Conservation (phyloP, 2,113 vertebrate genomes). For the Lophochroa leadbeateri region DNA sequence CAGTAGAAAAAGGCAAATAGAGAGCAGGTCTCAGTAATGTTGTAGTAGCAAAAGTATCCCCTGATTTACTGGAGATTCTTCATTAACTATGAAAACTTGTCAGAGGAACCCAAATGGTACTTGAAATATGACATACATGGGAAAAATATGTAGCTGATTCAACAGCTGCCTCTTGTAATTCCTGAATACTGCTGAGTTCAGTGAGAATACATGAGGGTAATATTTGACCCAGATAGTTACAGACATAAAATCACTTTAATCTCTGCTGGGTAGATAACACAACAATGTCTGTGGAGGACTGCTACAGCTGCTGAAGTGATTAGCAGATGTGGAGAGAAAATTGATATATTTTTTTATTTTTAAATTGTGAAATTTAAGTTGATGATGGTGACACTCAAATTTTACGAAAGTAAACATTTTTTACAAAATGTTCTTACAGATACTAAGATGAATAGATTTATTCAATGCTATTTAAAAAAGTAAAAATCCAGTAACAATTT, state of each 20-base stretch:
- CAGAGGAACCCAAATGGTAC: neutral
- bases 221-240: slow-evolving; percentile 1
- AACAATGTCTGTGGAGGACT: neutral
- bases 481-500: neutral
- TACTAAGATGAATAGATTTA: neutral
- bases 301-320: neutral
- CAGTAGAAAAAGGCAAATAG: neutral
- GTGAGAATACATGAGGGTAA: neutral
- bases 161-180: neutral
- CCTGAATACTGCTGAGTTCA: neutral
- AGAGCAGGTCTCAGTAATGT: neutral
- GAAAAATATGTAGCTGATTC: neutral
- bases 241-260: neutral
- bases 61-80: neutral
- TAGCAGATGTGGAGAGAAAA: neutral
- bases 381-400: neutral
- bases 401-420: neutral
- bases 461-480: neutral
- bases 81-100: neutral
- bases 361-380: neutral
- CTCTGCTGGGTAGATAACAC: neutral
- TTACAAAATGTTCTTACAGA: neutral
- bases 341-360: neutral
- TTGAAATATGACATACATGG: neutral
- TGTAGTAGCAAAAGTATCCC: neutral